Evolutionary conservation across 2,888 invertebrate genomes (phyloP), one percentile per base, ranked within the genome.

Genomic region (Lasioglossum malachurum): DNA sequence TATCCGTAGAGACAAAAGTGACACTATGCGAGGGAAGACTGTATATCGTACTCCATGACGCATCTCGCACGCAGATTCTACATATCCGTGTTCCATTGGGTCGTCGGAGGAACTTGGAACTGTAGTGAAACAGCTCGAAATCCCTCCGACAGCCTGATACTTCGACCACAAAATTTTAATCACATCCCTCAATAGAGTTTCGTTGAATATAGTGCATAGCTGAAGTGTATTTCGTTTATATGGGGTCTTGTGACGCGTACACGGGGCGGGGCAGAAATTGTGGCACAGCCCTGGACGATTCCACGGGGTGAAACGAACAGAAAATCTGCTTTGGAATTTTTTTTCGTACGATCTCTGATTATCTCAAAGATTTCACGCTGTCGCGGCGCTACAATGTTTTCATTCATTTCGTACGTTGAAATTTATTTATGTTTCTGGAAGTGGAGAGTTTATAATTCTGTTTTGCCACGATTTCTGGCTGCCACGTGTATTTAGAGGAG

Each of bases 81-180:
- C 93, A 93, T 93, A 93, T 93, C 93, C 88, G 82, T 86, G 80
- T 87, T 89, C 89, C 88, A 83, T 91, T 88, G 84, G 31, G 64
- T 31, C 16, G 64, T 31, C 64, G 31, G 19, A 31, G 19, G 31
- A 31, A 31, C 64, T 31, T 64, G 19, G 31, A 31, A 27, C 8
- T 31, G 16, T 8, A 7, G 14, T 27, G 7, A 0, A 31, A 64
- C 7, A 2, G 7, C 3, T 31, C 19, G 27, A 64, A 31, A 19
- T 31, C 19, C 31, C 19, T 31, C 64, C 31, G 64, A 31, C 19
- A 31, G 8, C 64, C 31, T 14, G 31, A 31, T 1, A 31, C 31
- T 1, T 64, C 69, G 88, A 87, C 80, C 89, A 88, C 80, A 75
- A 83, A 75, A 74, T 84, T 88, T 86, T 83, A 84, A 86, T 78